phyloP scores from a whole-genome alignment of 2,888 invertebrate genomes.

The Trichopria drosophilae region DNA sequence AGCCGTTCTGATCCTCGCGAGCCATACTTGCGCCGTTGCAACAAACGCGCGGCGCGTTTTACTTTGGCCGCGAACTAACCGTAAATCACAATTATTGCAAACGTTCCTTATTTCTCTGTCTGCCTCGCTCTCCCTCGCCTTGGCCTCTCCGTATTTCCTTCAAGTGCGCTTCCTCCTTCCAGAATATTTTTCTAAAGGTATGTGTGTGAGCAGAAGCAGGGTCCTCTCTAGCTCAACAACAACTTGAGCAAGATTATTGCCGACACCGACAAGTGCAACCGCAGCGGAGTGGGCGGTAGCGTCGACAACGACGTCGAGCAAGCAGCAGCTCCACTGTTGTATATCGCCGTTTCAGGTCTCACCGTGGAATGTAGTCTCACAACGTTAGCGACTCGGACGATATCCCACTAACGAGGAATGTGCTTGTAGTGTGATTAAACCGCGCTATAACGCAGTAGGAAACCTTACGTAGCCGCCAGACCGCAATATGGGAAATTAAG shows the following conservation, averaged over 20 bases:
- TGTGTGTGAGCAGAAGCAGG: too few species aligned
- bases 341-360: constrained; percentile 37
- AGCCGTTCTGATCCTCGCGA: too few species aligned
- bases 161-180: not conserved
- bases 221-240: constrained; percentile 16
- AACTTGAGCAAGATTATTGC: constrained; percentile 39
- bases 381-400: too few species aligned
- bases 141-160: not conserved
- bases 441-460: constrained; percentile 56
- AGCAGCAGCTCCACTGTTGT: constrained; percentile 31
- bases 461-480: constrained; percentile 40
- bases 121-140: constrained; percentile 1
- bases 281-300: constrained; percentile 28
- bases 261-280: constrained; percentile 27
- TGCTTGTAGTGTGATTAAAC: constrained; percentile 58
- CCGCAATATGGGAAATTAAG: constrained; percentile 52
- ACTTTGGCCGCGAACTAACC: constrained; percentile 39
- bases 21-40: too few species aligned
- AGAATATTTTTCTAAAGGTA: too few species aligned
- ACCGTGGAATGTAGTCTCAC: constrained; percentile 52
- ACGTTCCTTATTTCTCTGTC: constrained; percentile 22
- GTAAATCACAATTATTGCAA: constrained; percentile 55
- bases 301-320: constrained; percentile 16
- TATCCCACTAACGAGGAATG: constrained; percentile 57
- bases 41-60: constrained; percentile 41